Evolutionary conservation across 1,140 invertebrate genomes (phyloP), one percentile per base, ranked within the genome.

Genomic region (Caenorhabditis latens): DNA sequence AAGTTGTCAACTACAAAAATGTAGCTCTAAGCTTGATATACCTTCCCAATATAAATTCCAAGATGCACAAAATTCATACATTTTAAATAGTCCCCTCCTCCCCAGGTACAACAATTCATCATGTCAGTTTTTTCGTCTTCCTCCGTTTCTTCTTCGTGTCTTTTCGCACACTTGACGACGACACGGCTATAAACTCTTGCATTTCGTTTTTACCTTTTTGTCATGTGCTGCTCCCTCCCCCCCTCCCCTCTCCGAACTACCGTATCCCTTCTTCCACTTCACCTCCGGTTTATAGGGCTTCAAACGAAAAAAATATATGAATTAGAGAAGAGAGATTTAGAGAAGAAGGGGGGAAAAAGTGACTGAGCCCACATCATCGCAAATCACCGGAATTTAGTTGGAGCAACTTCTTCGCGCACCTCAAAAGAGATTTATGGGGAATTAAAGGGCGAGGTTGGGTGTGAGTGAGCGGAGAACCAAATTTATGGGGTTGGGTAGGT

Each of bases 91-190:
- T 32, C 32, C 32, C 32, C 32, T n/a, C n/a, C 50, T 53, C 50
- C 50, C 16, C 1, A 53, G 5, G 2, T 53, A 3, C 50, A n/a
- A n/a, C 5, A 53, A 53, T 3, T 16, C 50, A 11, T 11, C 19
- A 67, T 40, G 1, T 67, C 9, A 9, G 7, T 53, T 50, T n/a
- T 53, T 79, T 1, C n/a, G 4, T 16, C 9, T 13, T 53, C 42
- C 21, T 50, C 11, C 63, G 63, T 14, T 67, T 67, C 21, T 67
- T 53, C 16, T 11, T 50, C 14, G 9, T 16, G 9, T 50, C 50
- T 53, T 13, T 79, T 79, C 71, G 71, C 71, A 79, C 71, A 79
- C 71, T 79, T 79, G 50, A 53, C 50, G 71, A 79, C 71, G 71
- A 79, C 71, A 50, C 71, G 71, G n/a, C 71, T 21, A 79, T 79